phyloP scores from a whole-genome alignment of 2,888 invertebrate genomes.

The Chrysomela aeneicollis region DNA sequence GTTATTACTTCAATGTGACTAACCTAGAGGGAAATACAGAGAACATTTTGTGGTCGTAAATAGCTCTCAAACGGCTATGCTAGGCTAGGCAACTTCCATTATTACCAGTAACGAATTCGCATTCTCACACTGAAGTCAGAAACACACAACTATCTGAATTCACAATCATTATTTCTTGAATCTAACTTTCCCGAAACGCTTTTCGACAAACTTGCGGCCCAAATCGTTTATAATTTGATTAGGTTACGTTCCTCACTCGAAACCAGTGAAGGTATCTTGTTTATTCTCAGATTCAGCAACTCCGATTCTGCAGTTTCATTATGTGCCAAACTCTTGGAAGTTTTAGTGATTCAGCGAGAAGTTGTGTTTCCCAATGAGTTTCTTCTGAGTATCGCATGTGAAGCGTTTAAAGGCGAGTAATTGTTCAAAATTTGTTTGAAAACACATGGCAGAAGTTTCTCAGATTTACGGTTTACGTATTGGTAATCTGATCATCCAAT shows the following conservation, averaged over 20 bases:
- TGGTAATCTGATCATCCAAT: no score
- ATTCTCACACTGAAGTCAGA: no score
- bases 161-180: not conserved
- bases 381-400: not conserved
- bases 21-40: no score
- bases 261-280: not conserved
- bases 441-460: no score
- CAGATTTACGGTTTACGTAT: no score
- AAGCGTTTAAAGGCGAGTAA: not conserved
- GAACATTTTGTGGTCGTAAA: no score
- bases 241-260: not conserved
- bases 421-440: not conserved
- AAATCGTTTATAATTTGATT: not conserved
- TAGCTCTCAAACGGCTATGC: no score
- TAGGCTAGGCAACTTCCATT: no score
- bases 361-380: not conserved
- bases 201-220: not conserved
- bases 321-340: not conserved
- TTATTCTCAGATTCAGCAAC: conserved; percentile 1
- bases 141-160: not conserved
- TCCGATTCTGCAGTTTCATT: not conserved
- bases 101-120: no score
- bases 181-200: not conserved
- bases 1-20: no score
- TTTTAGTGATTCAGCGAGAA: not conserved